A percentile compares a stretch with the other conserved stretches of the same genome.
These are phyloP conservation scores for Pachyseris speciosa DNA, from an alignment of 64 coral and sea anemone genomes.

Conservation along the genomic window DNA sequence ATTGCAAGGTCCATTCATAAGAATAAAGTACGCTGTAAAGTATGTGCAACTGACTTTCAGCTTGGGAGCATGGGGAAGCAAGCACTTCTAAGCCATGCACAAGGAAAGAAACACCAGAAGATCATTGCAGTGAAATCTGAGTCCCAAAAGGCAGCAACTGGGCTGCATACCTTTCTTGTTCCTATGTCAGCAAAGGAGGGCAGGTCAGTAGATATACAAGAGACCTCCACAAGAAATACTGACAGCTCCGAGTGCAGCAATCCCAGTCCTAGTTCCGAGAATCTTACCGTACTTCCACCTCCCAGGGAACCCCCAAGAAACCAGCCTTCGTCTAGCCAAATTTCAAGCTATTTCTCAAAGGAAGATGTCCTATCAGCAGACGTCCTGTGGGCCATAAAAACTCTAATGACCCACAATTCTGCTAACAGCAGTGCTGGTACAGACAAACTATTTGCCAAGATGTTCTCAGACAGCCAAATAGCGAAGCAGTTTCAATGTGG, in stretches of 20 bases:
- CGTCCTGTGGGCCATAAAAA: conserved; percentile 85
- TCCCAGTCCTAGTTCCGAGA: conserved; percentile 75
- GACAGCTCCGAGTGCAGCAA: conserved; percentile 63
- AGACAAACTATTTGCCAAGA: conserved; percentile 80
- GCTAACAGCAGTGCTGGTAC: conserved; percentile 80
- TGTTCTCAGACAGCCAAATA: conserved; percentile 76
- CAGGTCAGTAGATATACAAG: conserved; percentile 68
- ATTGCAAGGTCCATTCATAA: conserved; percentile 71
- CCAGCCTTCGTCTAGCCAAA: conserved; percentile 70
- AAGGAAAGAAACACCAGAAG: conserved; percentile 78
- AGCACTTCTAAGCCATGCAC: conserved; percentile 81
- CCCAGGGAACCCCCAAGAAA: conserved; percentile 77
- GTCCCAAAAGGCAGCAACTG: conserved; percentile 71
- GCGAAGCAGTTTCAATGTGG: conserved; percentile 80
- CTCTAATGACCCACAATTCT: conserved; percentile 74
- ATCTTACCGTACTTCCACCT: conserved; percentile 74
- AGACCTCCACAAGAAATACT: conserved; percentile 73
- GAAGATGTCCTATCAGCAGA: conserved; percentile 83
- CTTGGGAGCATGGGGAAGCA: conserved; percentile 83
- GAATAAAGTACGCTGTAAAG: conserved; percentile 82
- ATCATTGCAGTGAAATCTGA: conserved; percentile 71
- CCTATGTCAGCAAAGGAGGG: conserved; percentile 67
- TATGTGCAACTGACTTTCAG: conserved; percentile 71
- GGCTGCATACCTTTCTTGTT: conserved; percentile 63
- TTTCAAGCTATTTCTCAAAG: conserved; percentile 82